Evolutionary conservation across 2,113 vertebrate species (phyloP).

Genomic region (Crotalus tigris): DNA sequence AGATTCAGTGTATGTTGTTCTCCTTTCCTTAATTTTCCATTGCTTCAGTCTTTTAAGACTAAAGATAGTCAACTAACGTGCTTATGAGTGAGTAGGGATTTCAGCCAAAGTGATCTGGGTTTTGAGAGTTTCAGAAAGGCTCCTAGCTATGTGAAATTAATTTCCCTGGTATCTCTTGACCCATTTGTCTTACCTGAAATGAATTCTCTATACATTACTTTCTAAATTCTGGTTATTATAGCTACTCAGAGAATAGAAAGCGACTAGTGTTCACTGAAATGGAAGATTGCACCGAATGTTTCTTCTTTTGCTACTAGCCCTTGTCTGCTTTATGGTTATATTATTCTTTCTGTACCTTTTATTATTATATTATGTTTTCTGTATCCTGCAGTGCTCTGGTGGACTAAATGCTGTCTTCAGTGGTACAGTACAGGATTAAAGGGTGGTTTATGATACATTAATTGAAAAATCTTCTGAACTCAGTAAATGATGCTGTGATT

Average conservation of each 20-base stretch:
- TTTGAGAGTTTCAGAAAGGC: neutral
- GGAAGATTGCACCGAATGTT: neutral
- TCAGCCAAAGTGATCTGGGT: neutral
- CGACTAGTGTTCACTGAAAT: conserved; percentile 53
- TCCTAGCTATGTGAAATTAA: neutral
- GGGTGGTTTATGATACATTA: neutral
- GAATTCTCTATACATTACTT: neutral
- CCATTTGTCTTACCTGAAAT: neutral
- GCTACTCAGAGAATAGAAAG: conserved; percentile 16
- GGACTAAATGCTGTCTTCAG: conserved; percentile 1
- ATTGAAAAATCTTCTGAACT: neutral
- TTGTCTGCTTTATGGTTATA: neutral
- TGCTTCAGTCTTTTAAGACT: neutral
- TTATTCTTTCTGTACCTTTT: neutral
- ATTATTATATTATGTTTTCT: neutral
- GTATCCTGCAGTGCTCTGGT: neutral
- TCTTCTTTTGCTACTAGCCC: neutral
- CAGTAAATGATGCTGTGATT: neutral
- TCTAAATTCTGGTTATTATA: conserved; percentile 6
- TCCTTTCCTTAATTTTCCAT: neutral
- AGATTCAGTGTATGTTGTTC: neutral
- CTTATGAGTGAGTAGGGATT: neutral
- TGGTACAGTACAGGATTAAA: neutral
- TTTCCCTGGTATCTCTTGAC: neutral
- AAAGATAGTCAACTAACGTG: neutral